Percentiles rank a stretch among this genome's conserved stretches.
Evolutionary conservation across 1,140 invertebrate genomes (phyloP).

Genomic region (Patella vulgata): DNA sequence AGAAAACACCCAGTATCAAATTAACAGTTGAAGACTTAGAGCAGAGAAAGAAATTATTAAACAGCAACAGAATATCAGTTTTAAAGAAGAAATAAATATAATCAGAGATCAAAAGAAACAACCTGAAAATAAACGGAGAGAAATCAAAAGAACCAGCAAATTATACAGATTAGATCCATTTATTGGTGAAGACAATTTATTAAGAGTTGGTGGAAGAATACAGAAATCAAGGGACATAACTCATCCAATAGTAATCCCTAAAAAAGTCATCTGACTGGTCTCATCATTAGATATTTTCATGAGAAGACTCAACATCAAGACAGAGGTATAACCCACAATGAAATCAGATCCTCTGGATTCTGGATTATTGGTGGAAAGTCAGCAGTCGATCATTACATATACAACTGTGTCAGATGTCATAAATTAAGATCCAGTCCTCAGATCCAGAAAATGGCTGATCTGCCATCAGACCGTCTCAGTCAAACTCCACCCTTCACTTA

Average conservation of each 20-base stretch:
- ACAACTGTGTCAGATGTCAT: constrained; percentile 27
- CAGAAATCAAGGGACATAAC: background rate
- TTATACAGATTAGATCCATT: constrained; percentile 24
- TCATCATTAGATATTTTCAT: constrained; percentile 28
- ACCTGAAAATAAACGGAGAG: background rate
- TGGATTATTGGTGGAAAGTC: constrained; percentile 29
- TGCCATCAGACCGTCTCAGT: constrained; percentile 23
- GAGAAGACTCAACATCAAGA: constrained; percentile 24
- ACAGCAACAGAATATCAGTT: background rate
- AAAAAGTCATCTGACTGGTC: constrained; percentile 13
- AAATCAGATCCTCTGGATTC: constrained; percentile 22
- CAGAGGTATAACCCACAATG: constrained; percentile 27
- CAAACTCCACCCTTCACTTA: constrained; percentile 24
- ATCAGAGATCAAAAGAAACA: background rate
- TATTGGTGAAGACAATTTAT: constrained; percentile 15
- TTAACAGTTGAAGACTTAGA: no score
- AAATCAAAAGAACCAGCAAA: background rate
- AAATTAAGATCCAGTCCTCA: constrained; percentile 13
- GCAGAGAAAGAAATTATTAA: no score
- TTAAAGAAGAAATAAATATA: no score
- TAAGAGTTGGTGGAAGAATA: constrained; percentile 28
- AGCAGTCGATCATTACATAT: constrained; percentile 12
- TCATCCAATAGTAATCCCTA: constrained; percentile 25
- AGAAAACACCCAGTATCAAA: no score
- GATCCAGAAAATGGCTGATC: constrained; percentile 33